Conservation (phyloP, 1,140 invertebrate species). For the Halictus rubicundus region DNA sequence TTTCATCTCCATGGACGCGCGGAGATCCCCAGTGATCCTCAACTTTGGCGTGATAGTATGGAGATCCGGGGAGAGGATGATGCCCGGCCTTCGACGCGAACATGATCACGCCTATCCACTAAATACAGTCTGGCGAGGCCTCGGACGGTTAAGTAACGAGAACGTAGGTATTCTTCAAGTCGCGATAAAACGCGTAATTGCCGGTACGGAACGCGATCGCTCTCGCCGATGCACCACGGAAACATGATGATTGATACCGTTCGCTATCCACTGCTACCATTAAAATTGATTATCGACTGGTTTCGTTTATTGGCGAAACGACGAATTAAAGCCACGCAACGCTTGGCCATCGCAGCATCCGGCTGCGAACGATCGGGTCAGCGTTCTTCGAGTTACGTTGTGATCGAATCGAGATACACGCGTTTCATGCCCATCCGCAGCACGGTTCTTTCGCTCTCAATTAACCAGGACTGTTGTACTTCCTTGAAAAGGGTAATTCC, state of each 20-base stretch:
- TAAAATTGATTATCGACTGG: constrained; percentile 22
- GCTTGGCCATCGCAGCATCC: not conserved
- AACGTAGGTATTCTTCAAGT: constrained; percentile 18
- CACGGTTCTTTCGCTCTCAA: too few relatives aligned
- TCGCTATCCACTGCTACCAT: not conserved
- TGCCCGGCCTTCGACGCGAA: not conserved
- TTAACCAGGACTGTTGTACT: too few relatives aligned
- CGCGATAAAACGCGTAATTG: constrained; percentile 7
- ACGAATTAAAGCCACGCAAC: not conserved
- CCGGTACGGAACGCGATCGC: not conserved
- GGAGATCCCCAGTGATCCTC: constrained; percentile 44
- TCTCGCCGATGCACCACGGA: not conserved
- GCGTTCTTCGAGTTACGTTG: not conserved
- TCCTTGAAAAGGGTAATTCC: too few relatives aligned
- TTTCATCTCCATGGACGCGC: constrained; percentile 56
- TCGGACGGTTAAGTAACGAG: not conserved
- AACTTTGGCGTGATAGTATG: constrained; percentile 51
- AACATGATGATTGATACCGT: not conserved
- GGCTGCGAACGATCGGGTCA: not conserved
- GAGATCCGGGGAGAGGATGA: constrained; percentile 1
- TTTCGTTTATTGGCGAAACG: constrained; percentile 15
- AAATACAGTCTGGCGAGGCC: not conserved
- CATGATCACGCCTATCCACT: not conserved
- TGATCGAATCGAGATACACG: too few relatives aligned
- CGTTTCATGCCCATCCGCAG: too few relatives aligned